A percentile compares a stretch with the other conserved stretches of the same genome.
Evolutionary conservation across 1,140 invertebrate species (phyloP).

Genomic region (Formica selysi): DNA sequence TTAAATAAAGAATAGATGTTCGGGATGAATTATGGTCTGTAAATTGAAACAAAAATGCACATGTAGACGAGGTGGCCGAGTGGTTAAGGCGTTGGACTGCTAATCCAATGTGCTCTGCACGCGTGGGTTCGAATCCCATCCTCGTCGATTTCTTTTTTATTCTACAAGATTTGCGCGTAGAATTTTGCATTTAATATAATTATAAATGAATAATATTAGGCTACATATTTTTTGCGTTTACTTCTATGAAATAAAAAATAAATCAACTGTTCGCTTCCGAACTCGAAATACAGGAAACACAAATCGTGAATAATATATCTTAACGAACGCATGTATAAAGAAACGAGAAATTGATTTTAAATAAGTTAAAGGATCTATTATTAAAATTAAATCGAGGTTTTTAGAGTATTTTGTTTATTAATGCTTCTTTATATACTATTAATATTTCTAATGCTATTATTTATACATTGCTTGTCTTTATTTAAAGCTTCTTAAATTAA

Average conservation of each 20-base stretch:
- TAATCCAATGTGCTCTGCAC: constrained; percentile 92
- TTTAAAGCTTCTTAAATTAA: not conserved
- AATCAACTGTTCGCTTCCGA: not conserved
- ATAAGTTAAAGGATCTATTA: not conserved
- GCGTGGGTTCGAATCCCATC: constrained; percentile 96
- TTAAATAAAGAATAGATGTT: not conserved
- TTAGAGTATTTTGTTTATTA: not conserved
- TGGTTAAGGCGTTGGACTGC: constrained; percentile 96
- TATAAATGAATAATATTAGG: constrained; percentile 4
- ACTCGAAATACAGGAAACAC: not conserved
- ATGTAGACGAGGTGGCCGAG: constrained; percentile 93
- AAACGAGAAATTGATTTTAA: not conserved
- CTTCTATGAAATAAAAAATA: not conserved
- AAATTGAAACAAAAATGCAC: constrained; percentile 41
- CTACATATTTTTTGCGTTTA: not conserved
- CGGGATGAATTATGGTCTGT: constrained; percentile 12
- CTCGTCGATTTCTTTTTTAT: constrained; percentile 88
- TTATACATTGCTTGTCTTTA: not conserved
- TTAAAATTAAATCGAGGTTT: not conserved
- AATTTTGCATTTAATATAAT: constrained; percentile 1
- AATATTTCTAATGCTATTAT: not conserved
- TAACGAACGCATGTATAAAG: not conserved
- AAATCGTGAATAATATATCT: constrained; percentile 4
- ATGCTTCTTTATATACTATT: not conserved
- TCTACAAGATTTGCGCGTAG: not conserved